Conservation (phyloP, 1,140 invertebrate genomes). For the Euwallacea fornicatus region DNA sequence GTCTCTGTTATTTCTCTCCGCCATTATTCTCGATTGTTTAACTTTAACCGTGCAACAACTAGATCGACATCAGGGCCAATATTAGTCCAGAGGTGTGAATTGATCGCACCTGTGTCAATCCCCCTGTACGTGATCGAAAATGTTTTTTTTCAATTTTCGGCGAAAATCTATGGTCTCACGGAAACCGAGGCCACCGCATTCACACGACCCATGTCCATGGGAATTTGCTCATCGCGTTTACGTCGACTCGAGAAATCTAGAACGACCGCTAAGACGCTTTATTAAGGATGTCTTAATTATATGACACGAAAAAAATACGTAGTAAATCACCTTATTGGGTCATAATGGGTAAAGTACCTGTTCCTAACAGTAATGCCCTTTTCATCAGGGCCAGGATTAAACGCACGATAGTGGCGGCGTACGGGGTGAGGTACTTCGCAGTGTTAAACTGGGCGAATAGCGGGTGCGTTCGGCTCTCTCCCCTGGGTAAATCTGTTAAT, state of each 20-base stretch:
- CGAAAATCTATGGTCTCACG: constrained; percentile 11
- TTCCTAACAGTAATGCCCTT: no score
- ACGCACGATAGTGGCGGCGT: no score
- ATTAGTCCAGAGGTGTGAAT: constrained; percentile 28
- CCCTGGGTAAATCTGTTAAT: constrained; percentile 14
- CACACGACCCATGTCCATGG: constrained; percentile 25
- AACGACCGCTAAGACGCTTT: constrained; percentile 16
- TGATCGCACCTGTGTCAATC: constrained; percentile 32
- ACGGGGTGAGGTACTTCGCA: no score
- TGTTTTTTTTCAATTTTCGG: constrained; percentile 20
- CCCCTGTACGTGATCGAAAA: constrained; percentile 14
- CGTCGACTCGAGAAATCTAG: constrained; percentile 13
- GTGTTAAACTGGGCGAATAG: no score
- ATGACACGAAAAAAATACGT: neutral
- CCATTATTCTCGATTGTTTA: constrained; percentile 22
- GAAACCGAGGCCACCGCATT: constrained; percentile 20
- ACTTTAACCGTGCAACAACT: constrained; percentile 30
- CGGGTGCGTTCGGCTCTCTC: neutral
- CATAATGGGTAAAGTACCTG: no score
- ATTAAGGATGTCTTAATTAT: constrained; percentile 1
- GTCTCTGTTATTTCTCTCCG: constrained; percentile 12
- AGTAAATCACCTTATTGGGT: neutral
- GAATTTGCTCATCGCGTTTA: constrained; percentile 10
- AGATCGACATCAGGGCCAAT: constrained; percentile 27
- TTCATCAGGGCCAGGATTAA: no score